Evolutionary conservation across 2,113 vertebrate genomes (phyloP), one percentile per base, ranked within the genome.

Genomic region (Bubo blakistoni): DNA sequence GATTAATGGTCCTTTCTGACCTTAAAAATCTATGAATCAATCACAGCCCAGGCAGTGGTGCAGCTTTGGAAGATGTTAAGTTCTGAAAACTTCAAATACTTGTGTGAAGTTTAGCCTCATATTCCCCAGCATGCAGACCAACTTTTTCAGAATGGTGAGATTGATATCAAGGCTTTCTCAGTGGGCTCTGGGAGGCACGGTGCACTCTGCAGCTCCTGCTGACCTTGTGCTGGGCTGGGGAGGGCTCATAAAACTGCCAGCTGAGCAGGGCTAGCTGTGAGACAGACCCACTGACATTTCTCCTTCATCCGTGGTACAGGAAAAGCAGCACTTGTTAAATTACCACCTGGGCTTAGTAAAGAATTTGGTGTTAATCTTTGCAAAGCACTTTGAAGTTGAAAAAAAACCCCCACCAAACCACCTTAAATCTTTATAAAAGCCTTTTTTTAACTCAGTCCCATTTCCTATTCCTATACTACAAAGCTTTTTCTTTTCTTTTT

Each of bases 111-210:
- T 79, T 36, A 82, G 57, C 57, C 13, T 91, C 34, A 4, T 42
- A 32, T 25, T 89, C 81, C 65, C n/a, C 40, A 49, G 36, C 0
- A 0, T 18, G 20, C 9, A 40, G 52, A 66, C 15, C 10, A 52
- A 1, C 13, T 30, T 54, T 90, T 87, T 69, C 74, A 90, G 58
- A 30, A 8, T 0, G 0, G 8, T 30, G 62, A 51, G 51, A 29
- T 2, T 58, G 77, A n/a, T 62, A 51, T 7, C 22, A 42, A 84
- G 34, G 55, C 22, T 88, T 90, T 74, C 38, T 42, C 27, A n/a
- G 63, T 0, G 0, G 72, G 46, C 6, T 86, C 27, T 70, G 29
- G 32, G 47, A 66, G 3, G 5, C 2, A 0, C 7, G 1, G 16
- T 1, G 4, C 6, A 6, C n/a, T 59, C 52, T n/a, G 11, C 46